Evolutionary conservation across 2,113 vertebrate genomes (phyloP).

Genomic region (Murina feae): DNA sequence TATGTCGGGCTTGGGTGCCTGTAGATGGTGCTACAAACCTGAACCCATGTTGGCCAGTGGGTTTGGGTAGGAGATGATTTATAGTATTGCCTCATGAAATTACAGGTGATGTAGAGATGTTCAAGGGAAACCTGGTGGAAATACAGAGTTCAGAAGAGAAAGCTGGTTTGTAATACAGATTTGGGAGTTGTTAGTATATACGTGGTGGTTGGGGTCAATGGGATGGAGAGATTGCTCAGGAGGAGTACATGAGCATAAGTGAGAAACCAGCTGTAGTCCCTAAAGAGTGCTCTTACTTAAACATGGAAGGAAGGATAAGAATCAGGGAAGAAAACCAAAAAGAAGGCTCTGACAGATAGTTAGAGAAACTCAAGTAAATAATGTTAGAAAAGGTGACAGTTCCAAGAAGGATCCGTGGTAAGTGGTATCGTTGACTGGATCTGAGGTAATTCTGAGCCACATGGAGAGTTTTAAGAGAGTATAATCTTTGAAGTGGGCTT

Average conservation of each 20-base stretch:
- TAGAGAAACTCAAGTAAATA: neutral
- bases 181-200: neutral
- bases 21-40: neutral
- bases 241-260: neutral
- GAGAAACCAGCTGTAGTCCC: neutral
- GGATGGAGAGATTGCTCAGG: neutral
- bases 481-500: neutral
- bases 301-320: neutral
- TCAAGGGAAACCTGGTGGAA: neutral
- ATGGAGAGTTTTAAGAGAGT: neutral
- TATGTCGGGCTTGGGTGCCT: no score
- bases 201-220: neutral
- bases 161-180: neutral
- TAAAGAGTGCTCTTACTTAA: neutral
- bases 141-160: neutral
- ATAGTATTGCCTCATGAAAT: neutral
- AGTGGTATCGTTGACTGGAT: neutral
- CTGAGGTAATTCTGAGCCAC: neutral
- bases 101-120: neutral
- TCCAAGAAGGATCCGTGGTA: neutral
- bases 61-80: neutral
- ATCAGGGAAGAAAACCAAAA: neutral
- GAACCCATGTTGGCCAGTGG: no score
- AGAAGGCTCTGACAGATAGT: neutral
- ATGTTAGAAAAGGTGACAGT: neutral